A percentile compares a stretch with the other conserved stretches of the same genome.
Conservation (phyloP, 2,113 vertebrate genomes). For the Serinus canaria region DNA sequence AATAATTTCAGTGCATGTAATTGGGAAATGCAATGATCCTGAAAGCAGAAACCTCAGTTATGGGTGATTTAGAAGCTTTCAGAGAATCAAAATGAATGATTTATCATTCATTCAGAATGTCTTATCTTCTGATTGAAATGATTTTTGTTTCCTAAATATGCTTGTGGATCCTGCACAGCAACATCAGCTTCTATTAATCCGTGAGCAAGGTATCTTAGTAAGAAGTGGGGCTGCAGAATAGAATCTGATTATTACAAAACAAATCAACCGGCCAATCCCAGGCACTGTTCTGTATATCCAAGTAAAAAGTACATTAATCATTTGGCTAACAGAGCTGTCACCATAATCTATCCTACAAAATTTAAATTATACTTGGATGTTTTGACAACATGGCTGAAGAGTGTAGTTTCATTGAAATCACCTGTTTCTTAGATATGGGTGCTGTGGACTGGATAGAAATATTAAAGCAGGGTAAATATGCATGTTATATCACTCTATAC, state of each 20-base stretch:
- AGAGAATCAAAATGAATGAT: neutral
- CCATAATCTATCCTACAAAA: neutral
- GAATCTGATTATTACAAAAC: neutral
- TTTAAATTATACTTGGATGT: neutral
- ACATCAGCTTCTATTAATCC: neutral
- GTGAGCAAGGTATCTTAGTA: neutral
- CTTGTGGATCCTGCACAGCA: neutral
- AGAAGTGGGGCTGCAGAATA: neutral
- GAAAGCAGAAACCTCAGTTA: conserved; percentile 5
- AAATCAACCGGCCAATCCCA: neutral
- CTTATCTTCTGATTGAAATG: neutral
- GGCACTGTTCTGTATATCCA: neutral
- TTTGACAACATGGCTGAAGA: neutral
- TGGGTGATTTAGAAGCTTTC: neutral
- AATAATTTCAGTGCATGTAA: conserved; percentile 40
- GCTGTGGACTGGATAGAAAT: neutral
- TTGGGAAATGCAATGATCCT: conserved; percentile 11
- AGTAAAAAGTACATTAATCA: neutral
- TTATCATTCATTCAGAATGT: too few species aligned
- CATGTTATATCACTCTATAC: neutral
- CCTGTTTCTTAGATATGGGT: neutral
- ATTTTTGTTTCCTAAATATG: neutral
- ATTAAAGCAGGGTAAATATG: neutral
- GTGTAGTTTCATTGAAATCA: neutral
- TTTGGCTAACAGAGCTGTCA: neutral